Conservation (phyloP, 2,113 vertebrate species). For the Neogale vison region DNA sequence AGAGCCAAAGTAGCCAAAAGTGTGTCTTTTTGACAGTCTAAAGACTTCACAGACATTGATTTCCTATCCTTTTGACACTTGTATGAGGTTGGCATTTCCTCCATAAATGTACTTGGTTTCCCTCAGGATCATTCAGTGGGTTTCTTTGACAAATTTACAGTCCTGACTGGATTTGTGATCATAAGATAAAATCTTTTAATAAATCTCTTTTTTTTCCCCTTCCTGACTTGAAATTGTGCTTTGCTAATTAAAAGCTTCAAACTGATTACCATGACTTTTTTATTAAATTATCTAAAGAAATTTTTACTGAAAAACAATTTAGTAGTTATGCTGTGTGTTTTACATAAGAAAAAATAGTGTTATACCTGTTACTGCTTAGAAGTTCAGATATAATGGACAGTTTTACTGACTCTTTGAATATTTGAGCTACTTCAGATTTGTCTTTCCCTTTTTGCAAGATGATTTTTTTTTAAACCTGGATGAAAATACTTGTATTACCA, state of each 20-base stretch:
- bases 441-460: not conserved
- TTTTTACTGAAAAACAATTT: slow-evolving; percentile 21
- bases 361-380: not conserved
- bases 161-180: slow-evolving; percentile 51
- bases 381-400: not conserved
- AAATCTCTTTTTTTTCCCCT: not conserved
- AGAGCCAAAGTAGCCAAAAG: not conserved
- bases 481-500: not conserved
- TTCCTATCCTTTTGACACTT: slow-evolving; percentile 67
- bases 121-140: slow-evolving; percentile 48
- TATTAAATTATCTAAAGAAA: slow-evolving; percentile 66
- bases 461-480: not conserved
- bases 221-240: slow-evolving; percentile 41
- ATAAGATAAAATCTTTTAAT: slow-evolving; percentile 68
- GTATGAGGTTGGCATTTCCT: slow-evolving; percentile 69
- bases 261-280: slow-evolving; percentile 51
- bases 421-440: not conserved
- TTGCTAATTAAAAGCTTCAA: slow-evolving; percentile 68
- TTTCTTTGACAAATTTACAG: slow-evolving; percentile 75
- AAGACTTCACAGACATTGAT: slow-evolving; percentile 26
- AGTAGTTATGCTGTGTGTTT: not conserved
- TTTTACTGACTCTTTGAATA: not conserved
- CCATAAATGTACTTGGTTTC: slow-evolving; percentile 66
- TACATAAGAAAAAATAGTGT: not conserved
- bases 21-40: slow-evolving; percentile 45